These are phyloP conservation scores for Nasua narica DNA, from an alignment of 2,797 vertebrate genomes.

Conservation along the genomic window DNA sequence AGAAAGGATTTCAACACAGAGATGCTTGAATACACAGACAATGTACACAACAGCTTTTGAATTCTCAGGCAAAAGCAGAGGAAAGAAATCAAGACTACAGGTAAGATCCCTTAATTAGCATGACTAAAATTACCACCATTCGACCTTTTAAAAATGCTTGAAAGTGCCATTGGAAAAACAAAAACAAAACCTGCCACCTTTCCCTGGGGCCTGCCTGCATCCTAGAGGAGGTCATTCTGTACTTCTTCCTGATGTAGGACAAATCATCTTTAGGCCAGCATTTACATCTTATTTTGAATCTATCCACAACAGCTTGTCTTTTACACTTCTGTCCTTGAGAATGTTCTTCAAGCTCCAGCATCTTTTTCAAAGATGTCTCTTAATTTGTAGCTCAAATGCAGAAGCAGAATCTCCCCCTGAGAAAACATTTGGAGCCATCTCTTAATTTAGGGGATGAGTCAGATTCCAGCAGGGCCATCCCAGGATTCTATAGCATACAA, in stretches of 20 bases:
- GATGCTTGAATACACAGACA: neutral
- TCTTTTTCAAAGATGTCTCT: conserved; percentile 38
- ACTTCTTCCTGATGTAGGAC: neutral
- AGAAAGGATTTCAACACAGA: neutral
- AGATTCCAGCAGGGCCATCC: conserved; percentile 40
- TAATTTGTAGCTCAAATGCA: conserved; percentile 66
- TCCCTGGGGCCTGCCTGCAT: neutral
- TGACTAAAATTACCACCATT: neutral
- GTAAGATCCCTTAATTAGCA: neutral
- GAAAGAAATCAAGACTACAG: neutral
- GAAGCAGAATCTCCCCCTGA: conserved; percentile 57
- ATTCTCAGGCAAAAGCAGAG: neutral
- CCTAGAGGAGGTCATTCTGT: neutral
- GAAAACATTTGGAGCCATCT: conserved; percentile 51
- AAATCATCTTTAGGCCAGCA: neutral
- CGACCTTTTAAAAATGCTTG: neutral
- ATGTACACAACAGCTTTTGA: neutral
- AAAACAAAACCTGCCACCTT: neutral
- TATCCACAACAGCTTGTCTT: neutral
- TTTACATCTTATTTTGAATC: neutral
- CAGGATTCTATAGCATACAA: neutral
- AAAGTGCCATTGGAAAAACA: neutral
- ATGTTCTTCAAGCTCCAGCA: neutral
- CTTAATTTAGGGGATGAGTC: conserved; percentile 71
- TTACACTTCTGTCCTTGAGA: conserved; percentile 39